Evolutionary conservation across 1,140 invertebrate species (phyloP).

Genomic region (Ruditapes philippinarum): DNA sequence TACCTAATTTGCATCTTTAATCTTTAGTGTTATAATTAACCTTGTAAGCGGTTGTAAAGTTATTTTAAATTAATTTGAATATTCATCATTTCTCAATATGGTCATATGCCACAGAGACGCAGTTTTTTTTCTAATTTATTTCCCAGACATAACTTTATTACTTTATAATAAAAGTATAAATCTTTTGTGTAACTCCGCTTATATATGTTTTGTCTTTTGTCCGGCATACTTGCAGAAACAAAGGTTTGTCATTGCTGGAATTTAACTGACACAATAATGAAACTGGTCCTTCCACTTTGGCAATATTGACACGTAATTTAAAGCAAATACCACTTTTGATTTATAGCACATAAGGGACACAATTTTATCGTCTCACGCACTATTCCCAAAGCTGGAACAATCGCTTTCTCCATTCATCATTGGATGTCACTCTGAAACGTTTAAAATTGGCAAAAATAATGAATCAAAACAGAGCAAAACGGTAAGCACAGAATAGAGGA

Average conservation of each 20-base stretch:
- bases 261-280: constrained; percentile 42
- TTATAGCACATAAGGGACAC: constrained; percentile 60
- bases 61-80: no score
- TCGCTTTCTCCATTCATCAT: constrained; percentile 55
- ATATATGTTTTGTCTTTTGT: not conserved
- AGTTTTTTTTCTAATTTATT: no score
- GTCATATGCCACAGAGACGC: no score
- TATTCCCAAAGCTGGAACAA: constrained; percentile 28
- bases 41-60: no score
- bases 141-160: no score
- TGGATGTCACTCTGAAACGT: constrained; percentile 59
- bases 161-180: no score
- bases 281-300: constrained; percentile 22
- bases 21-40: no score
- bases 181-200: no score
- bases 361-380: constrained; percentile 50
- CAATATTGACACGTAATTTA: constrained; percentile 67
- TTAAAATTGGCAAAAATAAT: constrained; percentile 69
- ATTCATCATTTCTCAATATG: no score
- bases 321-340: constrained; percentile 66
- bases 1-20: no score
- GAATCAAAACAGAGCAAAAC: constrained; percentile 60
- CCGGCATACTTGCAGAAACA: not conserved
- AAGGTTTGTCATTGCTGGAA: not conserved
- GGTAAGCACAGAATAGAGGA: constrained; percentile 40